Evolutionary conservation across 2,113 vertebrate genomes (phyloP).

Genomic region (Uria aalge): DNA sequence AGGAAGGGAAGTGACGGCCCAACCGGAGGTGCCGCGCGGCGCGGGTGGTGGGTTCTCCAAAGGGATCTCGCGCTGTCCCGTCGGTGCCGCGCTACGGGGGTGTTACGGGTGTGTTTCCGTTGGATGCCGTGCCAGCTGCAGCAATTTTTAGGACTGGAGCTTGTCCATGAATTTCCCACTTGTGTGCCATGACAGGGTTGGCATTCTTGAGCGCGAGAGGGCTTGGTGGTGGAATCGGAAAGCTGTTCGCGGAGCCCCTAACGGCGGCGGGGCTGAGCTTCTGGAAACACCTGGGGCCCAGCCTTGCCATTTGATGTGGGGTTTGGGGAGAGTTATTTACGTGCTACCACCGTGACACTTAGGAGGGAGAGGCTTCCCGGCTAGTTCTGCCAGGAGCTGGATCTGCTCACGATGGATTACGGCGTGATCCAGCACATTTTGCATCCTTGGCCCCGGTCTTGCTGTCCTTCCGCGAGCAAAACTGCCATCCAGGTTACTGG

Average conservation of each 20-base stretch:
- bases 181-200: conserved; percentile 5
- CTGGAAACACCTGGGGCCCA: conserved; percentile 22
- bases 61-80: not conserved
- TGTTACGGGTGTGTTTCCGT: conserved; percentile 21
- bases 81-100: not conserved
- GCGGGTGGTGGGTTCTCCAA: not conserved
- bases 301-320: conserved; percentile 39
- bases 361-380: not conserved
- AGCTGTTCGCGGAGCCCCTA: conserved; percentile 18
- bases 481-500: not conserved
- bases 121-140: conserved; percentile 12
- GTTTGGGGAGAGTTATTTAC: conserved; percentile 15
- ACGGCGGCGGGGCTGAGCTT: not conserved
- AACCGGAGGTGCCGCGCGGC: not conserved
- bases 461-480: not conserved
- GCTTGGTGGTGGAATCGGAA: conserved; percentile 3
- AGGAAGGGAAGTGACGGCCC: not conserved
- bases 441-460: not conserved
- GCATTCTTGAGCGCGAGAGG: conserved; percentile 34
- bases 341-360: not conserved
- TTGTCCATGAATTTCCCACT: conserved; percentile 55
- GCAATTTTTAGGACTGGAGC: conserved; percentile 50
- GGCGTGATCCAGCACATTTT: not conserved
- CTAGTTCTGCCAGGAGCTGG: not conserved
- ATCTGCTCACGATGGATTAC: not conserved